phyloP scores from a whole-genome alignment of 2,888 invertebrate genomes.

The Oligia fasciuncula region DNA sequence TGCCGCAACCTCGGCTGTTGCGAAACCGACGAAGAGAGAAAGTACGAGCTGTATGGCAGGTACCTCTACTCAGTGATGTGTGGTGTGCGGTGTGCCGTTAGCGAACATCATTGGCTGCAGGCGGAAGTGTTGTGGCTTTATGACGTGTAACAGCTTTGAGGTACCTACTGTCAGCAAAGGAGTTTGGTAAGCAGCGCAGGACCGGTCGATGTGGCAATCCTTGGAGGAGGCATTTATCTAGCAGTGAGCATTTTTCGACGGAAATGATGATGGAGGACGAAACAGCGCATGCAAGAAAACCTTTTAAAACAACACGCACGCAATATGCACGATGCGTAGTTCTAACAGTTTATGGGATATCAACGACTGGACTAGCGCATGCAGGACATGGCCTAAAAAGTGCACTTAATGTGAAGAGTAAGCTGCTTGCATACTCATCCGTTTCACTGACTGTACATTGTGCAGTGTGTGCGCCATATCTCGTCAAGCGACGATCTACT shows the following conservation, averaged over 20 bases:
- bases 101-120: conserved; percentile 39
- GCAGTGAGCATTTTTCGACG: neutral
- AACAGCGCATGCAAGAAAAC: neutral
- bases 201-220: neutral
- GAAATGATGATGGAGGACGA: neutral
- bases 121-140: conserved; percentile 42
- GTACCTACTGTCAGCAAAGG: conserved; percentile 5
- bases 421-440: neutral
- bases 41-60: conserved; percentile 46
- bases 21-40: conserved; percentile 57
- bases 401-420: neutral
- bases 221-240: neutral
- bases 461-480: conserved; percentile 20
- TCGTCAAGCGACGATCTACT: conserved; percentile 1
- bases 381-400: neutral
- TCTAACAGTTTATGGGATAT: neutral
- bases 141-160: conserved; percentile 11
- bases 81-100: conserved; percentile 36
- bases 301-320: neutral
- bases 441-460: conserved; percentile 11
- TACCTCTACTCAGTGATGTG: conserved; percentile 3
- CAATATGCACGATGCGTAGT: neutral
- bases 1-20: conserved; percentile 63
- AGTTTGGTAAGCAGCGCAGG: neutral
- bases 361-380: neutral